A percentile compares a stretch with the other conserved stretches of the same genome.
phyloP scores from a whole-genome alignment of 2,797 vertebrate genomes.

The Acanthis flammea region DNA sequence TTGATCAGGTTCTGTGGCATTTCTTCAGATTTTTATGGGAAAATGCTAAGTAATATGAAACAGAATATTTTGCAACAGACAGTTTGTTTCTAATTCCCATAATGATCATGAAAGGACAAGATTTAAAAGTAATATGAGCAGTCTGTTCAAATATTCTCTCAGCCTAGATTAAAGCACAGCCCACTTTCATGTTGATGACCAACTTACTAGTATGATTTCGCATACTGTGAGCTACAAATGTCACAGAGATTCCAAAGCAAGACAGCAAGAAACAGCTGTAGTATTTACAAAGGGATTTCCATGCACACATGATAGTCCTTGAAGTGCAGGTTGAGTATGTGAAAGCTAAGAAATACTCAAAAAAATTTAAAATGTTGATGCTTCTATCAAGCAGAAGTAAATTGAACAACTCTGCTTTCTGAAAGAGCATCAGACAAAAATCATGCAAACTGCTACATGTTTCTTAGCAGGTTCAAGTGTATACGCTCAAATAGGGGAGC shows the following conservation, averaged over 20 bases:
- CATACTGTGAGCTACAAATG: not conserved
- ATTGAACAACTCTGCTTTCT: not conserved
- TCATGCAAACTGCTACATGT: not conserved
- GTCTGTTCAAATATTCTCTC: not conserved
- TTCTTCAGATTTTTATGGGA: slow-evolving; percentile 57
- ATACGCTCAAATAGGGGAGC: accelerated
- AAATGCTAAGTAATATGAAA: slow-evolving; percentile 58
- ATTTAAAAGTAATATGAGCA: slow-evolving; percentile 34
- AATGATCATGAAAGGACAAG: slow-evolving; percentile 35
- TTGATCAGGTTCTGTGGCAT: slow-evolving; percentile 56
- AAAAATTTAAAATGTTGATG: not conserved
- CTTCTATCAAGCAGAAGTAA: not conserved
- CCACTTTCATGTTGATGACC: not conserved
- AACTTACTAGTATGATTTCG: not conserved
- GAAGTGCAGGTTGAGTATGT: not conserved
- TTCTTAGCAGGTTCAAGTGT: not conserved
- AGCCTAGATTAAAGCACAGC: not conserved
- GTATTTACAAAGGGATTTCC: not conserved
- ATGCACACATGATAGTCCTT: not conserved
- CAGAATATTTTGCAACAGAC: slow-evolving; percentile 35
- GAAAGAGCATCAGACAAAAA: not conserved
- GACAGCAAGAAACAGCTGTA: not conserved
- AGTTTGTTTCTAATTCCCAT: slow-evolving; percentile 48
- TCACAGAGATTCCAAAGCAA: not conserved
- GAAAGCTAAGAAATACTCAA: not conserved